Evolutionary conservation across 2,888 invertebrate species (phyloP).

Genomic region (Ophion slaviceki): DNA sequence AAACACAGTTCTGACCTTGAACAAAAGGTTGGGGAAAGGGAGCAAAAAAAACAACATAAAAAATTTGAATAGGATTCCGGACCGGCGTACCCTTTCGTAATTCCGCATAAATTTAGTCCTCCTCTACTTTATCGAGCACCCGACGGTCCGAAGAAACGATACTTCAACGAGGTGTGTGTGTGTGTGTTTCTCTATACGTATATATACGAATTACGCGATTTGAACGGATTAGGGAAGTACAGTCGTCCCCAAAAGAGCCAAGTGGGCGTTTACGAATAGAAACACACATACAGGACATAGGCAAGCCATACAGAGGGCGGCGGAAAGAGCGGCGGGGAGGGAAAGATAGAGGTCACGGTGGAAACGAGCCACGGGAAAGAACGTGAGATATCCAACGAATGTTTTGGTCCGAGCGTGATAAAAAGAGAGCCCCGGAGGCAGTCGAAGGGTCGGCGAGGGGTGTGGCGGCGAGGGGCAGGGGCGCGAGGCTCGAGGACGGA

Average conservation of each 20-base stretch:
- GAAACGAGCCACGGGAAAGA: conserved; percentile 33
- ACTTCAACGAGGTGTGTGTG: background rate
- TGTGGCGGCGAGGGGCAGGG: conserved; percentile 63
- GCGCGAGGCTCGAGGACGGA: conserved; percentile 67
- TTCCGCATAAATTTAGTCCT: conserved; percentile 19
- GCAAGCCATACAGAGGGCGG: conserved; percentile 7
- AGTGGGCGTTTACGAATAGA: no score
- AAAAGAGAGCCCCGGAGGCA: conserved; percentile 74
- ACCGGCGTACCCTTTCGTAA: conserved; percentile 6
- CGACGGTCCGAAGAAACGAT: no score
- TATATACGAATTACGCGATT: background rate
- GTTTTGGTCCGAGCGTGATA: conserved; percentile 78
- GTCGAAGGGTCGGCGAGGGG: conserved; percentile 71
- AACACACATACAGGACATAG: no score
- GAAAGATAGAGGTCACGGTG: conserved; percentile 31
- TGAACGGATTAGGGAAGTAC: no score
- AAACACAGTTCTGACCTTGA: background rate
- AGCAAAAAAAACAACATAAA: background rate
- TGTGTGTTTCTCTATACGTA: background rate
- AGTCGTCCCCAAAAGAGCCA: no score
- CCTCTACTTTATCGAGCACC: background rate
- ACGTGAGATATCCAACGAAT: conserved; percentile 73
- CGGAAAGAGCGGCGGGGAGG: conserved; percentile 22
- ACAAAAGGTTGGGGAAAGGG: background rate
- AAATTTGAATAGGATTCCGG: conserved; percentile 12